Conservation (phyloP, 2,888 invertebrate genomes). For the Drosophila neutralis region DNA sequence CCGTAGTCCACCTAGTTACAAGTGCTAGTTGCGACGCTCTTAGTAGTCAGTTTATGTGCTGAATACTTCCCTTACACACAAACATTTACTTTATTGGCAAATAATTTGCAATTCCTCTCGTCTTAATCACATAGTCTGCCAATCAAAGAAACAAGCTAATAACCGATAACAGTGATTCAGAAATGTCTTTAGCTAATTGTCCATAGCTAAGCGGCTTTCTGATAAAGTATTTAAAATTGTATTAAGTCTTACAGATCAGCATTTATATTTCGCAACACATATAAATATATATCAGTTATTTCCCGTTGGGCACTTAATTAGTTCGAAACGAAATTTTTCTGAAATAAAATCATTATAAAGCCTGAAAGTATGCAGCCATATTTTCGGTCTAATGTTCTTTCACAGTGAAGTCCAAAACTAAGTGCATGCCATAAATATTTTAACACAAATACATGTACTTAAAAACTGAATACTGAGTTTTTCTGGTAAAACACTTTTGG, state of each 20-base stretch:
- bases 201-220: constrained; percentile 39
- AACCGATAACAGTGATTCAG: constrained; percentile 22
- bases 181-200: constrained; percentile 31
- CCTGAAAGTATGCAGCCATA: constrained; percentile 33
- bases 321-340: not conserved
- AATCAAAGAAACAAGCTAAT: constrained; percentile 25
- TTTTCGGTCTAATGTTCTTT: not conserved
- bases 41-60: no score
- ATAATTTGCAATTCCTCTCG: constrained; percentile 23
- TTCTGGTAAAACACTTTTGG: not conserved
- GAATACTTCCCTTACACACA: no score
- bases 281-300: not conserved
- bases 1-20: no score
- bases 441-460: not conserved
- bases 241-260: not conserved
- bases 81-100: constrained; percentile 21
- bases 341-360: not conserved
- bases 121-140: constrained; percentile 34
- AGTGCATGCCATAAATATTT: not conserved
- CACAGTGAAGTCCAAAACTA: constrained; percentile 20
- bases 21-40: no score
- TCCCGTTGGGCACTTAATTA: not conserved
- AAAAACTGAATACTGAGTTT: not conserved
- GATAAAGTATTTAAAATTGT: not conserved
- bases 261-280: not conserved